phyloP scores from a whole-genome alignment of 2,888 invertebrate genomes.

The Drosophila koepferae region DNA sequence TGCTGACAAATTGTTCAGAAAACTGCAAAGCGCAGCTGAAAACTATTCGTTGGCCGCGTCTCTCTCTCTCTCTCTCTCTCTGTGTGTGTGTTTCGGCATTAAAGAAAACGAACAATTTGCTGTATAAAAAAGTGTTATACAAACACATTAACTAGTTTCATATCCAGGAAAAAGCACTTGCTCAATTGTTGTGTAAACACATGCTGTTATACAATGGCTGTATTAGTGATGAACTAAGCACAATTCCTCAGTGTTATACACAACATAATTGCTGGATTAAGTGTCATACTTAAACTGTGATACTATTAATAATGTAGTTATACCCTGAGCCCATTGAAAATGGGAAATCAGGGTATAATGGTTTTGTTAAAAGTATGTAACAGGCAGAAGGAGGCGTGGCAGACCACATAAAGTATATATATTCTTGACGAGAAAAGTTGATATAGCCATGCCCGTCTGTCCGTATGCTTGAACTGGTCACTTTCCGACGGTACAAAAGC shows the following conservation, averaged over 20 bases:
- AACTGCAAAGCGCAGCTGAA: conserved; percentile 43
- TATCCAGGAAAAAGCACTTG: conserved; percentile 19
- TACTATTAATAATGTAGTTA: too few species aligned
- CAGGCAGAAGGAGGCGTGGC: too few species aligned
- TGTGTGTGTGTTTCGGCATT: conserved; percentile 7
- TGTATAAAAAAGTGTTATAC: conserved; percentile 41
- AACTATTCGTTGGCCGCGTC: conserved; percentile 16
- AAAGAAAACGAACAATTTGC: conserved; percentile 36
- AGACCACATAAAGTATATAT: too few species aligned
- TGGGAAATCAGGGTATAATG: too few species aligned
- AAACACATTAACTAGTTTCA: conserved; percentile 45
- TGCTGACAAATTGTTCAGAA: conserved; percentile 54
- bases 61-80: neutral
- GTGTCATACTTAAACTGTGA: neutral
- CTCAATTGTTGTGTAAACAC: conserved; percentile 42
- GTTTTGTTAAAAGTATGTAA: too few species aligned
- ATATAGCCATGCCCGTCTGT: too few species aligned
- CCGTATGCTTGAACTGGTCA: too few species aligned
- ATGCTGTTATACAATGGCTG: conserved; percentile 6
- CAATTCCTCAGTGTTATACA: conserved; percentile 3
- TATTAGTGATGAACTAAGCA: neutral
- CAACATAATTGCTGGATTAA: neutral
- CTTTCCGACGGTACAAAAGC: too few species aligned
- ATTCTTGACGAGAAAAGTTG: too few species aligned
- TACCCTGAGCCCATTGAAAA: too few species aligned